A percentile compares a stretch with the other conserved stretches of the same genome.
phyloP scores from a whole-genome alignment of 2,113 vertebrate genomes.

The Phylloscopus whistleri region DNA sequence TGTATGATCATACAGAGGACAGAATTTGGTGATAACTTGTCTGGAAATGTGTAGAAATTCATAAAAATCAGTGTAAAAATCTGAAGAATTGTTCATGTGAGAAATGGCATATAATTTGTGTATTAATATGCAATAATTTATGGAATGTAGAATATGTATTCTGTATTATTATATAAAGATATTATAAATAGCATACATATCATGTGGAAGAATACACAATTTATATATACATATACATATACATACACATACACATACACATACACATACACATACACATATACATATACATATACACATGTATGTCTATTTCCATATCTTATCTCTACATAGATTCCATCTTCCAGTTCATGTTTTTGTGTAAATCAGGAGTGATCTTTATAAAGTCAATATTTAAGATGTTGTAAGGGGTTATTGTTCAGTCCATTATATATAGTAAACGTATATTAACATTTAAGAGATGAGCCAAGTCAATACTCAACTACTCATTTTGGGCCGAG shows the following conservation, averaged over 20 bases:
- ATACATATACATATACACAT: neutral
- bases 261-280: neutral
- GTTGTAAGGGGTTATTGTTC: neutral
- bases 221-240: neutral
- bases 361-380: neutral
- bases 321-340: neutral
- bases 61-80: neutral
- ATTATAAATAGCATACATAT: neutral
- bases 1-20: neutral
- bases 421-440: neutral
- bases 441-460: neutral
- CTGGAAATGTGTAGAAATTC: neutral
- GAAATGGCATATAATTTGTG: neutral
- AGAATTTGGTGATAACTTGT: neutral
- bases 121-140: neutral
- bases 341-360: neutral
- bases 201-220: neutral
- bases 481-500: neutral
- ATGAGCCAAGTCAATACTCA: slow-evolving; percentile 16
- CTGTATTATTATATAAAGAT: neutral
- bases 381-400: neutral
- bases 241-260: neutral
- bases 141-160: neutral
- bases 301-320: neutral
- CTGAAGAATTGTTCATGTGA: neutral